Percentiles rank a stretch among this genome's conserved stretches.
Evolutionary conservation across 2,113 vertebrate genomes (phyloP).

Genomic region (Calonectris borealis): DNA sequence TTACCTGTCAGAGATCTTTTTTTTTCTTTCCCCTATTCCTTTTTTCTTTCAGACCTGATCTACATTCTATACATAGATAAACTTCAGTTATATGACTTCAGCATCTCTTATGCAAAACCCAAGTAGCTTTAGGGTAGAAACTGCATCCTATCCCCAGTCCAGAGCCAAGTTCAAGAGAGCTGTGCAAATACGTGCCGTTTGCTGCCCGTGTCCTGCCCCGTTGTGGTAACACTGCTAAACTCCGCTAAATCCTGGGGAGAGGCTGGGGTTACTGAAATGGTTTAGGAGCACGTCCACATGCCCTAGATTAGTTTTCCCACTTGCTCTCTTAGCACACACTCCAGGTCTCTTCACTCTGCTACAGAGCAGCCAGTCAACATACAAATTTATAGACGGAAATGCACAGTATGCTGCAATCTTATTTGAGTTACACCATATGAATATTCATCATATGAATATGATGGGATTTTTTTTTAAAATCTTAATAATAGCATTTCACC

Average conservation of each 20-base stretch:
- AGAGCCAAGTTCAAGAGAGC: neutral
- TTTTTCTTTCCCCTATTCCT: too few species aligned
- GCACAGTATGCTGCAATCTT: neutral
- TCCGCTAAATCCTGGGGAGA: too few species aligned
- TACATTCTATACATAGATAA: neutral
- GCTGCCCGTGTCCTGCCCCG: neutral
- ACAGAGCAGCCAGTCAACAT: neutral
- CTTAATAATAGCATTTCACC: neutral
- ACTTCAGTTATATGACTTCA: accelerated
- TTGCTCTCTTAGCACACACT: too few species aligned
- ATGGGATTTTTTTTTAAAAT: neutral
- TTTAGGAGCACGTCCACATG: accelerated
- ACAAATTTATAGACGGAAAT: neutral
- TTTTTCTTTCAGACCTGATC: neutral
- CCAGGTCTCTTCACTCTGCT: neutral
- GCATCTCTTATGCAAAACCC: neutral
- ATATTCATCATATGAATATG: neutral
- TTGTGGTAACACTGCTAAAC: too few species aligned
- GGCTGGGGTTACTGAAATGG: too few species aligned
- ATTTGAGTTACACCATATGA: accelerated
- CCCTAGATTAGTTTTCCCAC: neutral
- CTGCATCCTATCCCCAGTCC: neutral
- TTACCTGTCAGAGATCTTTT: neutral
- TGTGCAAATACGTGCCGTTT: neutral
- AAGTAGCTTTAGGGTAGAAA: neutral